Evolutionary conservation across 2,113 vertebrate genomes (phyloP), one percentile per base, ranked within the genome.

Genomic region (Cyprinodon variegatus): DNA sequence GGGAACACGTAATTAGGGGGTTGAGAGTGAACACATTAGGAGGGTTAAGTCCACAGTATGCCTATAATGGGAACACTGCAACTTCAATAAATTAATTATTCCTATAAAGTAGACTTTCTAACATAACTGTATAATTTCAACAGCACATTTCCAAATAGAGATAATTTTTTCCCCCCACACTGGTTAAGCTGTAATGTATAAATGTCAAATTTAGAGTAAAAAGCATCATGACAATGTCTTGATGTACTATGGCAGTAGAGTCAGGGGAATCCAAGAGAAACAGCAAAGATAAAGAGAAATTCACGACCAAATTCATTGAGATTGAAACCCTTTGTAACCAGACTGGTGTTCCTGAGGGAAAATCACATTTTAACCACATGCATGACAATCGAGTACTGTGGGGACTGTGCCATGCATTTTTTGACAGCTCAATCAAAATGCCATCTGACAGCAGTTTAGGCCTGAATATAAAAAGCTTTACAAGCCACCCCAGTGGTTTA

Each of bases 281-380:
- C 70, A 78, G 82, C 70, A 84, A 74, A 83, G 86, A 90, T 78
- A 79, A 90, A 79, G 63, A 82, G 71, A 86, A 85, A 90, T 89
- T 90, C 77, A 64, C 78, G 78, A 74, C 20, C 62, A 72, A 83
- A 76, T 78, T 82, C 72, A 71, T 62, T 53, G 68, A 40, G 67
- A 76, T 38, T 48, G 46, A 86, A 73, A 53, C 76, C 74, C 78
- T 81, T 61, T 57, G 77, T 17, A 65, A 78, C 72, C 39, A 69
- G 85, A 91, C 74, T 87, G 83, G 40, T 74, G 59, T 70, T 76
- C 81, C 81, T 75, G n/a, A 61, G 86, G 83, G 83, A 86, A 36
- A 83, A 57, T 43, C 74, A 78, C 63, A 76, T 67, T 48, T 83
- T 88, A 83, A 83, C 76, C 77, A 86, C 71, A 61, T 79, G 77